phyloP scores from a whole-genome alignment of 2,888 invertebrate species.

The Drymonia ruficornis region DNA sequence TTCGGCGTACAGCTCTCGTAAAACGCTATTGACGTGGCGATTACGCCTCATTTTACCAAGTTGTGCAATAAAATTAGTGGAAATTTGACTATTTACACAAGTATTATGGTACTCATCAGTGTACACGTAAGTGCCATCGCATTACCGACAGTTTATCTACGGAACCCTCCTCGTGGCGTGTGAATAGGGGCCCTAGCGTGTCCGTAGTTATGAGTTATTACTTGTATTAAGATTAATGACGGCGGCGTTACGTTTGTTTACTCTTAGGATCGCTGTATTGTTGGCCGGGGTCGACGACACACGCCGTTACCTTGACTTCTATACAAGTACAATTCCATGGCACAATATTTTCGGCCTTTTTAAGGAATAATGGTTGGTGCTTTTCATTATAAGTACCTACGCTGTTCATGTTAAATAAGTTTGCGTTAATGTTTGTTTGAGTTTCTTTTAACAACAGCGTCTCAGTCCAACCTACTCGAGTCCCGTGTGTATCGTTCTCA shows the following conservation, averaged over 20 bases:
- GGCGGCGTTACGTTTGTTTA: constrained; percentile 38
- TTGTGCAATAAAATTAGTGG: not conserved
- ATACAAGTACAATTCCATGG: constrained; percentile 9
- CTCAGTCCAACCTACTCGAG: not conserved
- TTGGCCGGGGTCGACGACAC: constrained; percentile 34
- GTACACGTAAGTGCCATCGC: not conserved
- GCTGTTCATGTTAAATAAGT: constrained; percentile 15
- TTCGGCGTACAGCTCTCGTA: not conserved
- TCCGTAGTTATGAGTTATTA: constrained; percentile 18
- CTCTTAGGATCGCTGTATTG: constrained; percentile 40
- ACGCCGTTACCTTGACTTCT: constrained; percentile 13
- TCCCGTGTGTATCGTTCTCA: too few relatives aligned
- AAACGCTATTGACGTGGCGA: too few relatives aligned
- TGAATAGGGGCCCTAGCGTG: constrained; percentile 26
- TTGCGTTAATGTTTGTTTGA: constrained; percentile 22
- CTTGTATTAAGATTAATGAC: constrained; percentile 46
- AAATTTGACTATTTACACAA: not conserved
- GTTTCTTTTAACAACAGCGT: constrained; percentile 2
- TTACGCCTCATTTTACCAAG: not conserved
- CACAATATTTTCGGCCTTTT: constrained; percentile 23
- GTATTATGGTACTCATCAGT: not conserved
- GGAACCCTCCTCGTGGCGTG: constrained; percentile 18
- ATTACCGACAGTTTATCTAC: not conserved
- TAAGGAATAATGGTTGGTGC: constrained; percentile 31
- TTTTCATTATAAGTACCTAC: constrained; percentile 30